Evolutionary conservation across 2,797 vertebrate species (phyloP), one percentile per base, ranked within the genome.

Genomic region (Manis crassicaudata): DNA sequence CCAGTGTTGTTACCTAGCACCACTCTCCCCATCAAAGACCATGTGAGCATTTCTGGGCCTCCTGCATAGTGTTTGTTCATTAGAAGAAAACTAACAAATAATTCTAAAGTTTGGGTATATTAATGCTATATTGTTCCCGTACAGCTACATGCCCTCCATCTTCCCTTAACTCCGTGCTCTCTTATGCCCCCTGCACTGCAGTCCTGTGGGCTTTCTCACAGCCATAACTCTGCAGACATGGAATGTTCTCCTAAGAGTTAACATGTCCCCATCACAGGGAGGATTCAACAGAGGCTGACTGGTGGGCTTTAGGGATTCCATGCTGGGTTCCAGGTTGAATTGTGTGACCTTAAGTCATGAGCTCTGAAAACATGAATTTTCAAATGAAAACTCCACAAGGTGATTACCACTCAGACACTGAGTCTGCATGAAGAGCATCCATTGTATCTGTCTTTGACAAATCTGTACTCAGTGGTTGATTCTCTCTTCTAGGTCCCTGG

Each of bases 391-490:
- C 16, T 32, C 40, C 25, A 20, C 20, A 12, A 63, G 23, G 20
- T 1, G 1, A 43, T 58, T 25, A 68, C 16, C 35, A 14, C 37
- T 27, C 2, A 21, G 43, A 76, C 27, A 5, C 21, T 29, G 27
- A 40, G 23, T 60, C 46, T 76, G 21, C 8, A 0, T 13, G 40
- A 80, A n/a, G 27, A 62, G 14, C 9, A 23, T 32, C 40, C 17
- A 18, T 75, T 63, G 40, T n/a, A 37, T 40, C 43, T 40, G 2
- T n/a, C 21, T 21, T 68, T 52, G 29, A 56, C 40, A 84, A 40
- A 27, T 77, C 72, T 46, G 1, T 29, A 4, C 14, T 20, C 14
- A 80, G 43, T 0, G 1, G 0, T 3, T 0, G 2, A 0, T 23
- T 21, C 23, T 79, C 63, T 79, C 62, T 40, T 63, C 75, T 40